Evolutionary conservation across 2,113 vertebrate genomes (phyloP).

Genomic region (Halichoeres trimaculatus): DNA sequence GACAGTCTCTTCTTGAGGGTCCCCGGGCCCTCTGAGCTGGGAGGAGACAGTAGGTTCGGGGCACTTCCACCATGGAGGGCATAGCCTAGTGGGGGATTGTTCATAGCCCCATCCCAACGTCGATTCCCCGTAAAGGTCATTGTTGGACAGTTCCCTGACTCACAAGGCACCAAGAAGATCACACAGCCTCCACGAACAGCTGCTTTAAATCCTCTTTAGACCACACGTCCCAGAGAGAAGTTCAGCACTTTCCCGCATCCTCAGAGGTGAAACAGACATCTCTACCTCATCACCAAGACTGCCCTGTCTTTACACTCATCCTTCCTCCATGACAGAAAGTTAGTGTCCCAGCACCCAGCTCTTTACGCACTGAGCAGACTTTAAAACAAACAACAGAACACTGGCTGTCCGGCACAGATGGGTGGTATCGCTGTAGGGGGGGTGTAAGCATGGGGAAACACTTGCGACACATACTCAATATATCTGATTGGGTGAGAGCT

Average conservation of each 20-base stretch:
- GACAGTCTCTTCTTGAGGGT: constrained; percentile 74
- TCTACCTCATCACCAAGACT: background rate
- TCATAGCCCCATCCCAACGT: constrained; percentile 46
- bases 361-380: constrained; percentile 22
- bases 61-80: constrained; percentile 73
- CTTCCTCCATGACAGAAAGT: constrained; percentile 11
- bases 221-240: background rate
- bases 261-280: constrained; percentile 30
- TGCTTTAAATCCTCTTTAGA: constrained; percentile 1
- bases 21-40: constrained; percentile 16
- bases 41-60: constrained; percentile 64
- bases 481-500: constrained; percentile 78
- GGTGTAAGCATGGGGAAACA: constrained; percentile 64
- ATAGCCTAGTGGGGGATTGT: constrained; percentile 62
- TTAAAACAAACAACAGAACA: constrained; percentile 19
- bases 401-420: constrained; percentile 37
- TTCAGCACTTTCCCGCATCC: constrained; percentile 15
- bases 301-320: constrained; percentile 4
- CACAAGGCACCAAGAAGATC: background rate
- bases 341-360: background rate
- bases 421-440: constrained; percentile 37
- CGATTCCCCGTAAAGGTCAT: constrained; percentile 74
- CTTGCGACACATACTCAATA: constrained; percentile 82
- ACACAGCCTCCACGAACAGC: background rate
- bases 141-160: background rate